Base-by-base conservation (phyloP, 2,888 invertebrate genomes). In the Drosophila austrosaltans region DNA sequence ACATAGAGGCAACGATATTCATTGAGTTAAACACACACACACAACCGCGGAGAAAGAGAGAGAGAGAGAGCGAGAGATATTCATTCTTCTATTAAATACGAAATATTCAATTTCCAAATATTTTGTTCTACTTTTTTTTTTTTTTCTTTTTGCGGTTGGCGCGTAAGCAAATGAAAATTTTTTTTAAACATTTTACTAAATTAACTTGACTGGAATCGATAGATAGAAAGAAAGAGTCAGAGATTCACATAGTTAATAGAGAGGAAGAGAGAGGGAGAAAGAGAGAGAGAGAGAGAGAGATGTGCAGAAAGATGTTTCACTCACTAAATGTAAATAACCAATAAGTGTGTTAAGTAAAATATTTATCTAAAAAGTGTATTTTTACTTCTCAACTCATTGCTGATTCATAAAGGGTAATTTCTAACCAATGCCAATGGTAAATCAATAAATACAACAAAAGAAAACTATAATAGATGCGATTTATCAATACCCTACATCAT, bases 101-200 rank as follows among this genome's bases (percentile, higher is more conserved):
- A 57, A 72, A 59, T 69, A 71, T 82, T 53, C 71, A 80, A 83
- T 82, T 86, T 89, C 87, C 79, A 89, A 87, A 86, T 83, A 87
- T 82, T 48, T 83, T 82, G 87, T 78, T 63, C 82, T 74, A 83
- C 61, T 88, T 83, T 72, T 72, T 75, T 65, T 66, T 30, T 30
- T 6, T 30, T 30, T 30, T 30, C 6, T 30, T 30, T 30, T 4
- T 6, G 42, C 60, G 53, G 71, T 64, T 75, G 72, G 78, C 68
- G 69, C 69, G 66, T 65, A 64, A 73, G 66, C 68, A 72, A 69
- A 82, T 82, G 78, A 84, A 81, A 83, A 83, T 76, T 83, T 76
- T 72, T 89, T 72, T 89, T 83, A 83, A 83, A 74, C 79, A 81
- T 89, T 48, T 10, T 48, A 25, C 4, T 12, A 48, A 25, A 48